Base-by-base conservation (phyloP, 2,113 vertebrate species). In the Camarhynchus parvulus region DNA sequence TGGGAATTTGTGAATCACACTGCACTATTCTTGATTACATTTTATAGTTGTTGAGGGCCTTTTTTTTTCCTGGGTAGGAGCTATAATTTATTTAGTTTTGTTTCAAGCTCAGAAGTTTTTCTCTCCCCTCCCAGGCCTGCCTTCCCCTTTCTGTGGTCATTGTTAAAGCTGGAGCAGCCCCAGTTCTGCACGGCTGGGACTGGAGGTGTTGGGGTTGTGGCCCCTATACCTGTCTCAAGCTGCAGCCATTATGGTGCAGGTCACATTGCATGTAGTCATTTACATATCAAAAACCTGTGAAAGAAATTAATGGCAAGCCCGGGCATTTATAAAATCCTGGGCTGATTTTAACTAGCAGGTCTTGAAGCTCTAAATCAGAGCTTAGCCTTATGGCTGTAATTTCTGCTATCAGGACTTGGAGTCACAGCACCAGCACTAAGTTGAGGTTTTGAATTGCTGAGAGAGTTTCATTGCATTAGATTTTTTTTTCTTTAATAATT, bases 201-300 rank as follows among this genome's bases (percentile, higher is more conserved):
- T 25, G 77, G 81, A 82, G 81, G 39, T 44, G 68, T 39, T 53
- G 28, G 15, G 90, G 64, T 87, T 33, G 2, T 11, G 62, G 88
- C 86, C 85, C 84, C 85, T 74, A 2, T 84, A 24, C 87, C 90
- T 83, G 44, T 31, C 73, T 64, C 11, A 55, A 75, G 49, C 73
- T 88, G 92, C 88, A 93, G 61, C 76, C 41, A 31, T 62, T 83
- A 79, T 78, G 49, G 69, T 46, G 28, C 13, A 14, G 69, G 61
- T 89, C 83, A 50, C 52, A 16, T 8, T 81, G 64, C 85, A n/a
- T 93, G 93, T 89, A 72, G 41, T 25, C 53, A 88, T 94, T 96
- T 93, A 30, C 88, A 90, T 94, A 89, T 81, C 93, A 96, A 92
- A 96, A 96, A 92, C 73, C 88, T 82, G n/a, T 15, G 53, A 44